Evolutionary conservation across 2,888 invertebrate genomes (phyloP).

Genomic region (Timema podura): DNA sequence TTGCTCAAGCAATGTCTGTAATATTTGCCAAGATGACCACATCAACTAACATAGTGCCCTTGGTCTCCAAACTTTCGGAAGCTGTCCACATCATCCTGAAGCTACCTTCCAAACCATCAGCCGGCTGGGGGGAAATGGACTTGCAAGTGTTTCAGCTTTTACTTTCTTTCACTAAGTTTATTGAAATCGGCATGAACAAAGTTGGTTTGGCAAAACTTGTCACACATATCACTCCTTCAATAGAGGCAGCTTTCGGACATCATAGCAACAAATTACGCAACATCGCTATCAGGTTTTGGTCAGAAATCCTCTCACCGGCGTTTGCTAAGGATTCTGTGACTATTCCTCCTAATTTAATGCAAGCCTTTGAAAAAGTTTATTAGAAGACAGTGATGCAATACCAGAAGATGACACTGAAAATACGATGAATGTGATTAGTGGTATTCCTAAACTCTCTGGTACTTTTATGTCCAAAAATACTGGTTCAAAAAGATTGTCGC

Average conservation of each 20-base stretch:
- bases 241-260: slow-evolving; percentile 13
- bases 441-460: too few relatives aligned
- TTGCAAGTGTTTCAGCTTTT: too few relatives aligned
- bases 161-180: too few relatives aligned
- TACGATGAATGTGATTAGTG: not conserved
- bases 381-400: not conserved
- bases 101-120: too few relatives aligned
- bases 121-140: too few relatives aligned
- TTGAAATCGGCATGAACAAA: too few relatives aligned
- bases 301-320: not conserved
- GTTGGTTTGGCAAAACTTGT: too few relatives aligned
- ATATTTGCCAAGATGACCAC: too few relatives aligned
- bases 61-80: not conserved
- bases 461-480: too few relatives aligned
- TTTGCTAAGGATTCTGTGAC: not conserved
- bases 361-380: not conserved
- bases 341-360: not conserved
- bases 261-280: not conserved
- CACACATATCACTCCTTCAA: not conserved
- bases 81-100: too few relatives aligned
- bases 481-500: too few relatives aligned
- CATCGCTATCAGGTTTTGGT: slow-evolving; percentile 1
- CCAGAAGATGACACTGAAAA: not conserved
- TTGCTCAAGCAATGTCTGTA: too few relatives aligned
- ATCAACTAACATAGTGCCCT: not conserved